Percentiles rank a stretch among this genome's conserved stretches.
Conservation (phyloP, 2,888 invertebrate genomes). For the Unio pictorum region DNA sequence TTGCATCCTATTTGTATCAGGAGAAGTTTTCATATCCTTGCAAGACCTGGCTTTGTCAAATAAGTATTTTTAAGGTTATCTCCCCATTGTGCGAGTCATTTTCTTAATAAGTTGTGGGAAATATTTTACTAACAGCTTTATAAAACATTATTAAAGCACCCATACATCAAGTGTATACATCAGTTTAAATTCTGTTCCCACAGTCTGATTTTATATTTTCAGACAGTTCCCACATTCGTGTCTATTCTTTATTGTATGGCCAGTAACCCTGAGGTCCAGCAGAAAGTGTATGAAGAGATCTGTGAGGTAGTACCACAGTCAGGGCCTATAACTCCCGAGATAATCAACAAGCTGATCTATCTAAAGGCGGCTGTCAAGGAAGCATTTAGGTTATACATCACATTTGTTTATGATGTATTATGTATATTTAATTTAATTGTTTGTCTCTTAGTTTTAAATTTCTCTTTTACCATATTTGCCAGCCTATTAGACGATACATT, state of each 20-base stretch:
- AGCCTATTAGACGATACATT: no score
- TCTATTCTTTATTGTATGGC: conserved; percentile 82
- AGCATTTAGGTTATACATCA: conserved; percentile 70
- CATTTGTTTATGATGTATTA: conserved; percentile 76
- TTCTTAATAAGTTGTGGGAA: no score
- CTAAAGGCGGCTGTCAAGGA: conserved; percentile 87
- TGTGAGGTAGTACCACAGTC: conserved; percentile 69
- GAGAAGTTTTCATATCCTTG: no score
- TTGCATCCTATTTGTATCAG: no score
- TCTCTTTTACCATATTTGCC: no score
- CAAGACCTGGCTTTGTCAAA: no score
- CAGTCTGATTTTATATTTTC: conserved; percentile 15
- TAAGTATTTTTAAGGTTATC: no score
- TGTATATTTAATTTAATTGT: no score
- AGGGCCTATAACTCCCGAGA: conserved; percentile 73
- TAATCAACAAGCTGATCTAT: conserved; percentile 79
- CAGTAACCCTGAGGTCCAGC: conserved; percentile 79
- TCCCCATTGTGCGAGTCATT: no score
- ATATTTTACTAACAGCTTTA: no score
- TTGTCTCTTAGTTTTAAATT: no score
- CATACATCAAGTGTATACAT: neutral
- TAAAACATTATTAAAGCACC: neutral
- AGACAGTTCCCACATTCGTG: conserved; percentile 61
- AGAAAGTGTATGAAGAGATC: conserved; percentile 79
- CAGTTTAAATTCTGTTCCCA: neutral